These are phyloP conservation scores for Umimayanthus chanpuru DNA, from an alignment of 92 coral and sea anemone species.

Conservation along the genomic window DNA sequence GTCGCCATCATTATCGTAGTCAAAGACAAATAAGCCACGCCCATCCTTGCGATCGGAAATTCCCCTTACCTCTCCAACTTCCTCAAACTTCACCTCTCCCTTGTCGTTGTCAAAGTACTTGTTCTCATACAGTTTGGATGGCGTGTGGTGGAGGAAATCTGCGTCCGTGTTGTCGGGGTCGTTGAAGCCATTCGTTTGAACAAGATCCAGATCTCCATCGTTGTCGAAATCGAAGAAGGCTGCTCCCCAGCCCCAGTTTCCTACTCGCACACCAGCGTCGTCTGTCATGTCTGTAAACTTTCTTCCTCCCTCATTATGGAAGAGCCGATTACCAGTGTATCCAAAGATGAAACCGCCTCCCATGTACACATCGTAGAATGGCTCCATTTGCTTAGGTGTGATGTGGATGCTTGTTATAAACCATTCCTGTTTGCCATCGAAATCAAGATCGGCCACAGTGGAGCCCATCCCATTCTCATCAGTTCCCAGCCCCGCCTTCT, in stretches of 20 bases:
- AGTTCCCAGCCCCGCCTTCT: constrained; percentile 76
- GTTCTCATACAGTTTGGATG: constrained; percentile 79
- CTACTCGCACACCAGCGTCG: constrained; percentile 76
- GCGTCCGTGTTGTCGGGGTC: constrained; percentile 98
- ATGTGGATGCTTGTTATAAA: constrained; percentile 93
- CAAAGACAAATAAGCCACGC: constrained; percentile 90
- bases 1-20: constrained; percentile 97
- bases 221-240: constrained; percentile 95
- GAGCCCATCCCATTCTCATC: constrained; percentile 99
- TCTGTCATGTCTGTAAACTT: constrained; percentile 92
- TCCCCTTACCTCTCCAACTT: constrained; percentile 76
- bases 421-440: constrained; percentile 97
- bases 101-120: constrained; percentile 77
- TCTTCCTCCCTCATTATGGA: constrained; percentile 82
- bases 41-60: constrained; percentile 89
- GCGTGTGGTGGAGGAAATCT: constrained; percentile 95
- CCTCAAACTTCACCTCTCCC: constrained; percentile 66
- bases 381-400: constrained; percentile 87
- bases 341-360: constrained; percentile 97
- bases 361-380: constrained; percentile 89
- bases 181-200: constrained; percentile 95
- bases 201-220: constrained; percentile 94
- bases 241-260: constrained; percentile 99
- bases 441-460: constrained; percentile 87
- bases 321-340: constrained; percentile 85